Conservation (phyloP, 2,888 invertebrate genomes). For the Troglohyphantes excavatus region DNA sequence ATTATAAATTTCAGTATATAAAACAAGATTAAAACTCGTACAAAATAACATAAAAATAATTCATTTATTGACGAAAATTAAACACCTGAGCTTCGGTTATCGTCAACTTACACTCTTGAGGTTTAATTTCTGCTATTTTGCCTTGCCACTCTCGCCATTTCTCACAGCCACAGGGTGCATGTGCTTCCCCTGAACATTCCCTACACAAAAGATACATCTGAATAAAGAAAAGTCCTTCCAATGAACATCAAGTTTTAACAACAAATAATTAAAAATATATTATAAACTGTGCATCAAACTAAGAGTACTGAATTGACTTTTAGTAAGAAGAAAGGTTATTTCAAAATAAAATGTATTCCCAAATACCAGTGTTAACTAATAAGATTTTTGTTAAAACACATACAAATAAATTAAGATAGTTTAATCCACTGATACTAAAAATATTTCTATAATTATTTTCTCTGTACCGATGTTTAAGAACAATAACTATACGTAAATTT, state of each 20-base stretch:
- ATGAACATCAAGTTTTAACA: background rate
- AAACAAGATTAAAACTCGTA: background rate
- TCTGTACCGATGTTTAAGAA: too few species aligned
- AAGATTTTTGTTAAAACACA: too few species aligned
- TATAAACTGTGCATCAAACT: background rate
- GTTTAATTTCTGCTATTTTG: conserved; percentile 87
- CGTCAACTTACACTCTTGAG: conserved; percentile 85
- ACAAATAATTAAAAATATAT: background rate
- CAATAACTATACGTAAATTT: too few species aligned
- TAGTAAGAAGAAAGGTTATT: too few species aligned
- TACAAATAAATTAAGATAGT: too few species aligned
- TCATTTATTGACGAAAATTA: background rate
- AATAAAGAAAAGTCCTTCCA: background rate
- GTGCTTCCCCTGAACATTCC: conserved; percentile 86
- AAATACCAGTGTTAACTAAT: too few species aligned
- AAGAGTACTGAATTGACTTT: too few species aligned
- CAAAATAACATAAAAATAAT: background rate
- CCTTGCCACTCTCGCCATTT: conserved; percentile 86
- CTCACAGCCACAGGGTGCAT: conserved; percentile 87
- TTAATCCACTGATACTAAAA: too few species aligned
- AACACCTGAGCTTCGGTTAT: too few species aligned
- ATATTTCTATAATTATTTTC: too few species aligned
- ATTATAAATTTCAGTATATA: background rate
- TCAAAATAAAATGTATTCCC: too few species aligned
- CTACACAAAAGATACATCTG: conserved; percentile 81